These are phyloP conservation scores for Orthonychiurus folsomi DNA, from an alignment of 2,888 invertebrate genomes.

Conservation along the genomic window DNA sequence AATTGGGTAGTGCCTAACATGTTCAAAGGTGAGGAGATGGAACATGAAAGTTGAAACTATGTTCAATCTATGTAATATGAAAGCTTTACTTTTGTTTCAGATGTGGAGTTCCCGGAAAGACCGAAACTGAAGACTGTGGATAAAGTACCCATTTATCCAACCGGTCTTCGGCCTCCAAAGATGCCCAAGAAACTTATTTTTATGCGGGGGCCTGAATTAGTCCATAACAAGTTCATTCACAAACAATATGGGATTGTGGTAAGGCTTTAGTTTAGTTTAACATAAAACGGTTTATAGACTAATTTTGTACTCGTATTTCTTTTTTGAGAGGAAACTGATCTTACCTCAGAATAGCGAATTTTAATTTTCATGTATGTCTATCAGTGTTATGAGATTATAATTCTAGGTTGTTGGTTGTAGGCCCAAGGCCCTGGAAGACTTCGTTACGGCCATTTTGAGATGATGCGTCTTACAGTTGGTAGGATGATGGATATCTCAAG, in stretches of 20 bases:
- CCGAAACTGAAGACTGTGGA: conserved; percentile 61
- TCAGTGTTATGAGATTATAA: conserved; percentile 1
- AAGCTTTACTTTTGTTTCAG: conserved; percentile 50
- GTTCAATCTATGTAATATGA: no score
- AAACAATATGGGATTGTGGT: conserved; percentile 91
- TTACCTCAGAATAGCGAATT: no score
- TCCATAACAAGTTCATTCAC: conserved; percentile 76
- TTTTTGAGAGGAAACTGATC: not conserved
- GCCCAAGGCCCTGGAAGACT: conserved; percentile 76
- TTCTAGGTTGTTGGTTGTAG: conserved; percentile 47
- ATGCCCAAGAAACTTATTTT: conserved; percentile 73
- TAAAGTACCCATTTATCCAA: conserved; percentile 61
- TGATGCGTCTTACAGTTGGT: conserved; percentile 68
- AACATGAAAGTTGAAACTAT: no score
- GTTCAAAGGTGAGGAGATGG: not conserved
- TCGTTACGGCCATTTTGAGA: conserved; percentile 72
- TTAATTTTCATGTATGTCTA: no score
- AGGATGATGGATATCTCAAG: conserved; percentile 65
- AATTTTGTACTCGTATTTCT: no score
- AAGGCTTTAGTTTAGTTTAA: conserved; percentile 43
- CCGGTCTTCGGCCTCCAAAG: conserved; percentile 63
- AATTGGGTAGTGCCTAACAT: not conserved
- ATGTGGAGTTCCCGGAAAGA: conserved; percentile 63
- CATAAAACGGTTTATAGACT: conserved; percentile 17
- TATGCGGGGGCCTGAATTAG: conserved; percentile 80